Conservation (phyloP, 2,888 invertebrate species). For the Galeruca laticollis region DNA sequence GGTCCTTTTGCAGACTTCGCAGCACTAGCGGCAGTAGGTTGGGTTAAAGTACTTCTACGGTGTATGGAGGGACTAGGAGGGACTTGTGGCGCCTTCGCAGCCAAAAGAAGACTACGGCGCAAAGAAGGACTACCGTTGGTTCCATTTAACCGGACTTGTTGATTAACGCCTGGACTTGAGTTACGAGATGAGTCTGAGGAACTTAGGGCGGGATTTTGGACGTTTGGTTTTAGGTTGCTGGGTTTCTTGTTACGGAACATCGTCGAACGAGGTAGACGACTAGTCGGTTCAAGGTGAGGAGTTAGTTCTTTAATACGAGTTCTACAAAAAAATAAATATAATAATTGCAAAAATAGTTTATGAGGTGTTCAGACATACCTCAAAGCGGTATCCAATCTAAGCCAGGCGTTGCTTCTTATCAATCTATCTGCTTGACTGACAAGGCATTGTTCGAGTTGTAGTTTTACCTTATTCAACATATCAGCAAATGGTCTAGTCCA, state of each 20-base stretch:
- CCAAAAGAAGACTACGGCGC: conserved; percentile 68
- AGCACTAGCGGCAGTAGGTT: conserved; percentile 72
- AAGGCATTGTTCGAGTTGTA: conserved; percentile 78
- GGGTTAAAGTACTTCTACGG: conserved; percentile 68
- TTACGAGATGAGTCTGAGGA: conserved; percentile 75
- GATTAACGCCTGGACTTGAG: conserved; percentile 72
- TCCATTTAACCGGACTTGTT: conserved; percentile 52
- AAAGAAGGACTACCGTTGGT: conserved; percentile 65
- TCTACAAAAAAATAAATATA: conserved; percentile 56
- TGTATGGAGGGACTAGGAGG: conserved; percentile 68
- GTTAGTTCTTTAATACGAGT: conserved; percentile 76
- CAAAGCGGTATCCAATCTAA: conserved; percentile 70
- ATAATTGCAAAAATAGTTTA: background rate
- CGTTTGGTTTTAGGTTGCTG: conserved; percentile 57
- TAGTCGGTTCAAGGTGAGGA: conserved; percentile 63
- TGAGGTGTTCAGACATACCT: conserved; percentile 48
- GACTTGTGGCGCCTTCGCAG: conserved; percentile 67
- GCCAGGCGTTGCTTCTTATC: conserved; percentile 75
- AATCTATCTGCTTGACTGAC: conserved; percentile 78
- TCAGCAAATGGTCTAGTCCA: conserved; percentile 61
- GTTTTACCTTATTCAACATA: conserved; percentile 73
- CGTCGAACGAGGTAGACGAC: conserved; percentile 57
- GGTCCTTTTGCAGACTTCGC: conserved; percentile 68
- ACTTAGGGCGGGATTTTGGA: conserved; percentile 56
- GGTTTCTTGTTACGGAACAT: conserved; percentile 59